Conservation (phyloP, 2,888 invertebrate species). For the Xestia ashworthii region DNA sequence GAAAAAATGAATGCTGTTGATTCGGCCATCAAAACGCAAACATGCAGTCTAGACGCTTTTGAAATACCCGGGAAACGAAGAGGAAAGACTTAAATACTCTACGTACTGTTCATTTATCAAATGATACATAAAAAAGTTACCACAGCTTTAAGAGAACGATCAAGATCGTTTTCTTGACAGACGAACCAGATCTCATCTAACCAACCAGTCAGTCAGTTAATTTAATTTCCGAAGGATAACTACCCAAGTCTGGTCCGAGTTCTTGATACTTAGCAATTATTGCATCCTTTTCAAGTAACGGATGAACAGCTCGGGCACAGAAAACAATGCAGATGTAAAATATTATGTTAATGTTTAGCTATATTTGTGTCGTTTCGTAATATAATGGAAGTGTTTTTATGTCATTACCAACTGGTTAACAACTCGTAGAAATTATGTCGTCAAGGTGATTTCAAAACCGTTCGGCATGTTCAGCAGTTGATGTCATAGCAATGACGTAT, state of each 20-base stretch:
- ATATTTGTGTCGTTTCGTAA: conserved; percentile 5
- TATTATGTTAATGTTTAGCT: not conserved
- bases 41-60: not conserved
- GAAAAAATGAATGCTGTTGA: not conserved
- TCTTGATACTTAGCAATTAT: conserved; percentile 31
- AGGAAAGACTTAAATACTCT: not conserved
- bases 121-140: not conserved
- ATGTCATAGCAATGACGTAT: not conserved
- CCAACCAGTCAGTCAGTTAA: conserved; percentile 27
- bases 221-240: conserved; percentile 51
- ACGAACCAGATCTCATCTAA: conserved; percentile 43
- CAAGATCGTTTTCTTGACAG: conserved; percentile 41
- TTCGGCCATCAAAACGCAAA: not conserved
- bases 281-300: conserved; percentile 15
- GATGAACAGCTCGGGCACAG: not conserved
- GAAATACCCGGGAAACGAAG: not conserved
- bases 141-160: not conserved
- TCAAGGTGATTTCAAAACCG: not conserved
- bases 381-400: not conserved
- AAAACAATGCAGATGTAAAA: not conserved
- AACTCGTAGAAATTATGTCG: not conserved
- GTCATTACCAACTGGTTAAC: conserved; percentile 23
- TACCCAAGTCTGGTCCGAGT: conserved; percentile 7
- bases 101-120: not conserved
- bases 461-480: not conserved